These are phyloP conservation scores for Lasioglossum villosulum DNA, from an alignment of 2,888 invertebrate species.

Conservation along the genomic window DNA sequence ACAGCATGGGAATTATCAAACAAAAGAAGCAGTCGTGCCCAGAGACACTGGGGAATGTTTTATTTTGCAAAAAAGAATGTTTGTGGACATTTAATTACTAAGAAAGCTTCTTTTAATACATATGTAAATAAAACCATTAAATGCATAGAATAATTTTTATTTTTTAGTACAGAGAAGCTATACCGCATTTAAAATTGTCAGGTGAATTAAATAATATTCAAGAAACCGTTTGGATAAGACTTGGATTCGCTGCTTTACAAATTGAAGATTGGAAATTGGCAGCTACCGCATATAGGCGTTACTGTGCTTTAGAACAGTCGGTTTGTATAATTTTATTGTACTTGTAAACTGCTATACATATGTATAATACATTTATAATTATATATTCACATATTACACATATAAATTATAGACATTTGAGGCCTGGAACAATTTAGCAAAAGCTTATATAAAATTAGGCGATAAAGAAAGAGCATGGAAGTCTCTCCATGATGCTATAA, in stretches of 20 bases:
- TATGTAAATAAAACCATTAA: conserved; percentile 2
- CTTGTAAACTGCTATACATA: neutral
- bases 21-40: conserved; percentile 92
- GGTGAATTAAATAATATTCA: conserved; percentile 95
- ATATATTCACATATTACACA: neutral
- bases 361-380: neutral
- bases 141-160: conserved; percentile 15
- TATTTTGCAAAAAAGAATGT: conserved; percentile 89
- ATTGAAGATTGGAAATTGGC: conserved; percentile 93
- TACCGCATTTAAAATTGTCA: conserved; percentile 93
- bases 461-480: conserved; percentile 94
- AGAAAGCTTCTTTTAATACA: conserved; percentile 3
- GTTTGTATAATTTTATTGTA: conserved; percentile 76
- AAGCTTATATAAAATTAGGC: conserved; percentile 94
- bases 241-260: conserved; percentile 94
- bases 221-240: conserved; percentile 93
- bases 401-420: conserved; percentile 91
- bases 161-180: conserved; percentile 89
- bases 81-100: conserved; percentile 40
- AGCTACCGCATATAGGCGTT: conserved; percentile 93
- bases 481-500: conserved; percentile 94
- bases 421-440: conserved; percentile 99
- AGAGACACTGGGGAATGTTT: conserved; percentile 94
- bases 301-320: conserved; percentile 93
- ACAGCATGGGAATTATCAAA: conserved; percentile 96